Conservation (phyloP, 2,797 vertebrate species). For the Sebastes oblongus region DNA sequence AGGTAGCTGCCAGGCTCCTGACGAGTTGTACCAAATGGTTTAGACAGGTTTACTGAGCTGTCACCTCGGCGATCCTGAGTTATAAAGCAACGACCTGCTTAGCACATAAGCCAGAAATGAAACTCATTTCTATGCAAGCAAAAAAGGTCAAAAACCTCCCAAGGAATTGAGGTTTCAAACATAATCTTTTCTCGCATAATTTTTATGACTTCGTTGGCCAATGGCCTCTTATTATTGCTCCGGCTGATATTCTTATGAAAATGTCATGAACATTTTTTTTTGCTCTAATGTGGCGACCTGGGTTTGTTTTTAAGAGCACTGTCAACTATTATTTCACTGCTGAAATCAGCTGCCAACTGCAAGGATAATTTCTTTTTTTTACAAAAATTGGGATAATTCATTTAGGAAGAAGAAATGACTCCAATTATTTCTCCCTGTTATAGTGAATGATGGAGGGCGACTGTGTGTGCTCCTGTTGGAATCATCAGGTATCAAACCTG, state of each 20-base stretch:
- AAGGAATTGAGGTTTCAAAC: conserved; percentile 53
- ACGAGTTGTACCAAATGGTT: conserved; percentile 41
- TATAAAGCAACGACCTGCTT: conserved; percentile 31
- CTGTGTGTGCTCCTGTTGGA: conserved; percentile 20
- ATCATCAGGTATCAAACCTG: conserved; percentile 80
- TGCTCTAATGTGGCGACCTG: conserved; percentile 27
- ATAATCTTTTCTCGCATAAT: conserved; percentile 40
- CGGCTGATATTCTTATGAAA: conserved; percentile 41
- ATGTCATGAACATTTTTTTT: conserved; percentile 37
- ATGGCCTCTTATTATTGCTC: conserved; percentile 1
- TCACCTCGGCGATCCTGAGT: conserved; percentile 32
- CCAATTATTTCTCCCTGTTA: not conserved
- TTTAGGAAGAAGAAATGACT: conserved; percentile 21
- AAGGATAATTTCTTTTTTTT: not conserved
- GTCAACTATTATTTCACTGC: conserved; percentile 21
- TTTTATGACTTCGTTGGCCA: conserved; percentile 7
- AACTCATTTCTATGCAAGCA: conserved; percentile 48
- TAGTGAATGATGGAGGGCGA: conserved; percentile 7
- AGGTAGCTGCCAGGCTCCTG: conserved; percentile 44
- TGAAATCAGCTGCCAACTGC: not conserved
- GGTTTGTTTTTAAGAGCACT: conserved; percentile 32
- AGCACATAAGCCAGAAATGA: conserved; percentile 5
- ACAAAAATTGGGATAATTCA: conserved; percentile 22
- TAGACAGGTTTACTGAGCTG: conserved; percentile 57
- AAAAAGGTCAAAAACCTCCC: conserved; percentile 52